A percentile compares a stretch with the other conserved stretches of the same genome.
Conservation (phyloP, 2,888 invertebrate genomes). For the Drosophila robusta region DNA sequence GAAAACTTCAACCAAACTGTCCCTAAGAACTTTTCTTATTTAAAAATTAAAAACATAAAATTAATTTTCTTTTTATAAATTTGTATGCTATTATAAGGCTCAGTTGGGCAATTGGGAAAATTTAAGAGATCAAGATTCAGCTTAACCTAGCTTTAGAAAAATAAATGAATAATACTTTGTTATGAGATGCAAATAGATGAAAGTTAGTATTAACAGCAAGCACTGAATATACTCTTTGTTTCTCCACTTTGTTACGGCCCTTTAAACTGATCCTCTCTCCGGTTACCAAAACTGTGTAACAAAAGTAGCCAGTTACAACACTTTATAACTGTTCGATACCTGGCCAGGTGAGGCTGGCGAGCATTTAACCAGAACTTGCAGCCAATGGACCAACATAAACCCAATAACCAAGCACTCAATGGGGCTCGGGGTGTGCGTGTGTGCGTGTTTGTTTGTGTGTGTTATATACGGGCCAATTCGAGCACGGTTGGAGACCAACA, state of each 20-base stretch:
- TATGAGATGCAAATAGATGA: no score
- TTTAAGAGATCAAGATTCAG: no score
- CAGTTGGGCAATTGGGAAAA: no score
- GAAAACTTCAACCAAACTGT: no score
- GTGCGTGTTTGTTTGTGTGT: neutral
- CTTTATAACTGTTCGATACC: neutral
- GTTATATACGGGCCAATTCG: constrained; percentile 41
- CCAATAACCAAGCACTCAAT: constrained; percentile 36
- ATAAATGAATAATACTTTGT: no score
- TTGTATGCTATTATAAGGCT: no score
- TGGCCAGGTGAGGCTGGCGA: constrained; percentile 3
- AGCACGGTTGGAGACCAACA: constrained; percentile 15
- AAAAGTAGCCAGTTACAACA: neutral
- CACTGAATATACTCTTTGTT: neutral
- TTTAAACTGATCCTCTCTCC: neutral
- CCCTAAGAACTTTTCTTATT: no score
- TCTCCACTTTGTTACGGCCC: no score
- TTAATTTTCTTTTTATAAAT: no score
- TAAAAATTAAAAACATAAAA: no score
- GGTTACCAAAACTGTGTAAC: neutral
- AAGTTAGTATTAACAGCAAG: neutral
- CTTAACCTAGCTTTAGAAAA: no score
- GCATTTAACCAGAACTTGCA: constrained; percentile 20
- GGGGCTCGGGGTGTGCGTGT: neutral
- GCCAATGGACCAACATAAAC: constrained; percentile 33